Evolutionary conservation across 2,113 vertebrate genomes (phyloP).

Genomic region (Nematolebias whitei): DNA sequence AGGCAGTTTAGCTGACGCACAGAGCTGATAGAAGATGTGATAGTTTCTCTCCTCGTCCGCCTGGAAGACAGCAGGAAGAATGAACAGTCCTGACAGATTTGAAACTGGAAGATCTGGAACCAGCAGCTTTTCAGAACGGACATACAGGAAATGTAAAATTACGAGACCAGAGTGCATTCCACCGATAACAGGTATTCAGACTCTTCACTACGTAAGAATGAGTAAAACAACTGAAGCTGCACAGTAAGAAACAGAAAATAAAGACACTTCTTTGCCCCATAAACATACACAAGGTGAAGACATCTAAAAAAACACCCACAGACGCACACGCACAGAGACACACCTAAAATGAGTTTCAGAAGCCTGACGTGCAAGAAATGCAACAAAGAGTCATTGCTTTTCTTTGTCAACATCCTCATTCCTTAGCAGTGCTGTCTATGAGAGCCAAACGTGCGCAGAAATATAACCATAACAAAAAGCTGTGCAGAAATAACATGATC

Average conservation of each 20-base stretch:
- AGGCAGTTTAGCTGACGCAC: slow-evolving; percentile 90
- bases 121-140: neutral
- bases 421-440: neutral
- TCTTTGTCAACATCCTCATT: slow-evolving; percentile 54
- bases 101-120: neutral
- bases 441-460: neutral
- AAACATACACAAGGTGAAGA: neutral
- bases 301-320: too few species aligned
- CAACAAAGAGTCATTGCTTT: neutral
- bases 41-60: slow-evolving; percentile 98
- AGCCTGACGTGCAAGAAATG: slow-evolving; percentile 45
- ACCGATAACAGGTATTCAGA: too few species aligned
- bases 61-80: slow-evolving; percentile 68
- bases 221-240: neutral
- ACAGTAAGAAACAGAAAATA: neutral
- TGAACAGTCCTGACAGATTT: neutral
- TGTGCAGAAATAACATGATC: neutral
- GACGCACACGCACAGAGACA: slow-evolving; percentile 21
- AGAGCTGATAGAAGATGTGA: slow-evolving; percentile 98
- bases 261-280: neutral
- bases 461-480: neutral
- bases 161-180: neutral
- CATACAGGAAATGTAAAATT: neutral
- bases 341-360: slow-evolving; percentile 8
- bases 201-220: neutral